A percentile compares a stretch with the other conserved stretches of the same genome.
phyloP scores from a whole-genome alignment of 2,888 invertebrate genomes.

The Chrysolina oricalcia region DNA sequence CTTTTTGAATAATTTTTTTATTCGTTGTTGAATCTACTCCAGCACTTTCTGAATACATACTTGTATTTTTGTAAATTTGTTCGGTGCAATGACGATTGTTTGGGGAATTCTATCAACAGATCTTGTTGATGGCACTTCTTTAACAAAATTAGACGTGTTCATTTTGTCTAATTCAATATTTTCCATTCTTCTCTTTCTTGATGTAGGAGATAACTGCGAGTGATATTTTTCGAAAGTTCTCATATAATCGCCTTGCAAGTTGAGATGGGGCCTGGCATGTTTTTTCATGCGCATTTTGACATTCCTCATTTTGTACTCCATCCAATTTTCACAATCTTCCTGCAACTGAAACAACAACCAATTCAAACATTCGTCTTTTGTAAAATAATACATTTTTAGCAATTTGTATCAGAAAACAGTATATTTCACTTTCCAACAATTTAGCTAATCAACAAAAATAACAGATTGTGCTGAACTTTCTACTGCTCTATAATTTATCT shows the following conservation, averaged over 20 bases:
- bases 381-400: no score
- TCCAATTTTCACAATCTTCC: slow-evolving; percentile 23
- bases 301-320: slow-evolving; percentile 17
- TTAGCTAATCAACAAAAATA: no score
- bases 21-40: no score
- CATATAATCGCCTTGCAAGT: background rate
- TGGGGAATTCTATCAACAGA: background rate
- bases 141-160: background rate
- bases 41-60: no score
- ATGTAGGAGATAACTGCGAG: slow-evolving; percentile 1
- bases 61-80: background rate
- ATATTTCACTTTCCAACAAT: no score
- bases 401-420: no score
- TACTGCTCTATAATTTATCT: no score
- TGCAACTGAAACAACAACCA: slow-evolving; percentile 12
- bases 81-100: background rate
- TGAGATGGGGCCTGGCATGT: background rate
- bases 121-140: background rate
- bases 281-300: slow-evolving; percentile 17
- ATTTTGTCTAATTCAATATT: background rate
- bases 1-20: no score
- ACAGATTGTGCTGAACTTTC: no score
- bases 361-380: background rate
- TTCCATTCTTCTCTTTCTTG: background rate
- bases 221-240: background rate